A percentile compares a stretch with the other conserved stretches of the same genome.
phyloP scores from a whole-genome alignment of 1,140 invertebrate genomes.

The Lanistes nyassanus region DNA sequence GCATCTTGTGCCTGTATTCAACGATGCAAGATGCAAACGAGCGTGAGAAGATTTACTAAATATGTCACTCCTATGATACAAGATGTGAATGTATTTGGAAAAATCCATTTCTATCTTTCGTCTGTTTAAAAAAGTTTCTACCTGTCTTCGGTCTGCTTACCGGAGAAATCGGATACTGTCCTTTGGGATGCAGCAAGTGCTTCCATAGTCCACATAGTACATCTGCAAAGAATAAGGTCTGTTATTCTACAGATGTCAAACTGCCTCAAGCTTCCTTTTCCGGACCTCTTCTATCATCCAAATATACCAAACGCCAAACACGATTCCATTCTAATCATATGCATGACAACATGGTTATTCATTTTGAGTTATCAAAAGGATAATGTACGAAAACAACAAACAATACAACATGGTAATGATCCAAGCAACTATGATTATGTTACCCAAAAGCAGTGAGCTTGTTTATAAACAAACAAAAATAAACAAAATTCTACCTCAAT shows the following conservation, averaged over 20 bases:
- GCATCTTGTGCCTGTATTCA: no score
- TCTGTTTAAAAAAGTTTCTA: no score
- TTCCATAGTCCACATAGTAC: constrained; percentile 63
- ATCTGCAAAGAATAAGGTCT: constrained; percentile 42
- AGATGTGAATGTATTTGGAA: no score
- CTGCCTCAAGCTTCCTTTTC: not conserved
- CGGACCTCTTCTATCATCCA: no score
- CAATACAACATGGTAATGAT: not conserved
- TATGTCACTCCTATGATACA: no score
- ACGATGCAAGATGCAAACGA: no score
- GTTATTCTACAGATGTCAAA: not conserved
- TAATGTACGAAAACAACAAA: not conserved
- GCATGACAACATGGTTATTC: not conserved
- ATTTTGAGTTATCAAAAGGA: no score
- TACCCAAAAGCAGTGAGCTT: not conserved
- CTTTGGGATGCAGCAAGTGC: constrained; percentile 48
- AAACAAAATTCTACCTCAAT: not conserved
- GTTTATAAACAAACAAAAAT: not conserved
- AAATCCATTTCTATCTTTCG: no score
- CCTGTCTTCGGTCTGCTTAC: constrained; percentile 33
- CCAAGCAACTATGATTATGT: not conserved
- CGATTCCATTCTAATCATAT: not conserved
- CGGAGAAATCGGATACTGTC: constrained; percentile 47
- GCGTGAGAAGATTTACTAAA: no score
- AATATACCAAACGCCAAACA: no score